Evolutionary conservation across 1,140 invertebrate species (phyloP), one percentile per base, ranked within the genome.

Genomic region (Chironomus striatipennis): DNA sequence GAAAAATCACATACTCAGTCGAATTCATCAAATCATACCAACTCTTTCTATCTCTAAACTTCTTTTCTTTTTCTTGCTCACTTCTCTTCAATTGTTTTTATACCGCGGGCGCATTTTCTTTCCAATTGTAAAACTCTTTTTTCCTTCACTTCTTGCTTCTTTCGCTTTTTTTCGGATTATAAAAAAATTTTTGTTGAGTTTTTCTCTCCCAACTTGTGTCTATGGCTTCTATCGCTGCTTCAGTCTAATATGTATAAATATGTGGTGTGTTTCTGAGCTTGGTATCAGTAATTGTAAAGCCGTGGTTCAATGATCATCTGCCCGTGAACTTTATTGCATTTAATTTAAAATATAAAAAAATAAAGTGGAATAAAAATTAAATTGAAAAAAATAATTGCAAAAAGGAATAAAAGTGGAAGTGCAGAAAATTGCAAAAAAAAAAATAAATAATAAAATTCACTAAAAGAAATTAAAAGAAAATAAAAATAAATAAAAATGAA

Each of bases 301-400:
- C 18, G 74, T 67, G 21, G 74, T 74, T 65, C 74, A 74, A 42
- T 67, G 64, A 74, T 74, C 74, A 74, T 24, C 47, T 73, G 47
- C 18, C 67, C 15, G 74, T 74, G 64, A 74, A 74, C 57, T 65
- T 21, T 70, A 70, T 70, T 70, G 65, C 65, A 18, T 20, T 70
- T 20, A 8, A 17, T 70, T 65, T 10, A 65, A 42, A 21, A 74
- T 43, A 74, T 20, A 73, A 73, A 24, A 42, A 43, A 12, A 42
- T 34, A 24, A 24, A 15, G n/a, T n/a, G n/a, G n/a, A n/a, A 34
- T 42, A 34, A 24, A 7, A 74, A 1, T 57, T 20, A 74, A 18
- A 18, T 47, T n/a, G 12, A 12, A 57, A 57, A 15, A n/a, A 57
- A 70, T 6, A 42, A 34, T 47, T 12, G 20, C 24, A 17, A 47